Evolutionary conservation across 2,113 vertebrate species (phyloP).

Genomic region (Podilymbus podiceps): DNA sequence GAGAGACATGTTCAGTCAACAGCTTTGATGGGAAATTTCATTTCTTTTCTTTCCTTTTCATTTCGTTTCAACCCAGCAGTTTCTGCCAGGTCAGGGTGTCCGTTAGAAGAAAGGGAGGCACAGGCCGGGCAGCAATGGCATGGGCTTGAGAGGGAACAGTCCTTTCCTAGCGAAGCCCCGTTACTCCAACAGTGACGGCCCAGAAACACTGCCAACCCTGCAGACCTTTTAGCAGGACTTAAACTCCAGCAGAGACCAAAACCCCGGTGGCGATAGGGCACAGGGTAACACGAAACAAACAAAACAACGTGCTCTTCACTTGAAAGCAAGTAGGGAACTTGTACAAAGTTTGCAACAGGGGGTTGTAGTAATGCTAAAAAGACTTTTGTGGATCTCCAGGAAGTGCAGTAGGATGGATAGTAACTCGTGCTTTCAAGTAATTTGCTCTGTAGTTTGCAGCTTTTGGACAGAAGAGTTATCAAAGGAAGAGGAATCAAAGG

Average conservation of each 20-base stretch:
- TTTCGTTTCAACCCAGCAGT: background rate
- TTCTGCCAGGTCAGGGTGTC: background rate
- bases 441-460: background rate
- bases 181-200: background rate
- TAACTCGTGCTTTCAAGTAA: background rate
- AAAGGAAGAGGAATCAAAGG: background rate
- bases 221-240: background rate
- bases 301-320: fast-evolving
- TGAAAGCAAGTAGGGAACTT: background rate
- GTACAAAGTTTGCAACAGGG: background rate
- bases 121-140: background rate
- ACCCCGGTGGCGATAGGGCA: background rate
- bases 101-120: background rate
- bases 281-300: background rate
- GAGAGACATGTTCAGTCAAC: fast-evolving
- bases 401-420: background rate
- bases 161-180: background rate
- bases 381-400: background rate
- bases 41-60: background rate
- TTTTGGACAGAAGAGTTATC: background rate
- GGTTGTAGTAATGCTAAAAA: background rate
- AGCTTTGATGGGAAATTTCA: background rate
- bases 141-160: background rate
- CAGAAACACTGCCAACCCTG: background rate
- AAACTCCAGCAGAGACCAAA: background rate